These are phyloP conservation scores for Drosophila trapezifrons DNA, from an alignment of 1,140 invertebrate species.

Conservation along the genomic window DNA sequence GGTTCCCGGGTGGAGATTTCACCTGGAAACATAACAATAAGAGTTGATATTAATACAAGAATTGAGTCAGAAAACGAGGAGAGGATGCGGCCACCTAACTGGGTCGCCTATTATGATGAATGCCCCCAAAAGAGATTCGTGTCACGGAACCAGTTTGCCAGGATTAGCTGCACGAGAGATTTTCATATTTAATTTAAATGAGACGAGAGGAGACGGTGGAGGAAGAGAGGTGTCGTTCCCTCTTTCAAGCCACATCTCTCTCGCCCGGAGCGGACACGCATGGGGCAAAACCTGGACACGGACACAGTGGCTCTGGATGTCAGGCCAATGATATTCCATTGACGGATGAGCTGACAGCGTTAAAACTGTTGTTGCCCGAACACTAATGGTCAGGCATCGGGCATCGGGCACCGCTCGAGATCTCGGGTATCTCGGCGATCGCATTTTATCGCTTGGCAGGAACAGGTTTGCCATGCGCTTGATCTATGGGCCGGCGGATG, in stretches of 20 bases:
- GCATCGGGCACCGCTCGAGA: conserved; percentile 25
- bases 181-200: conserved; percentile 84
- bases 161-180: conserved; percentile 81
- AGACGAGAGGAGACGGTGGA: conserved; percentile 24
- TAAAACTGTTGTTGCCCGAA: conserved; percentile 84
- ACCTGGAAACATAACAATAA: conserved; percentile 85
- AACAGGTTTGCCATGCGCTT: conserved; percentile 67
- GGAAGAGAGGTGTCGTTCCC: conserved; percentile 18
- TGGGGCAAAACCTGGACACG: conserved; percentile 8
- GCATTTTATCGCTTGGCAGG: conserved; percentile 63
- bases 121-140: conserved; percentile 65
- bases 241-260: not conserved
- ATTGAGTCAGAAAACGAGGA: conserved; percentile 10
- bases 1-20: conserved; percentile 92
- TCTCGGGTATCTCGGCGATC: conserved; percentile 56
- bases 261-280: conserved; percentile 62
- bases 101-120: conserved; percentile 72
- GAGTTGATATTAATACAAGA: not conserved
- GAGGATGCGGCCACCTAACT: conserved; percentile 35
- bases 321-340: conserved; percentile 83
- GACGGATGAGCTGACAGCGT: conserved; percentile 84
- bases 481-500: conserved; percentile 71
- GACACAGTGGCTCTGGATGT: conserved; percentile 69
- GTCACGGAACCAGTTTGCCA: conserved; percentile 69
- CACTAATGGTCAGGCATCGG: conserved; percentile 76